These are phyloP conservation scores for Tachina grossa DNA, from an alignment of 2,888 invertebrate genomes.

Conservation along the genomic window DNA sequence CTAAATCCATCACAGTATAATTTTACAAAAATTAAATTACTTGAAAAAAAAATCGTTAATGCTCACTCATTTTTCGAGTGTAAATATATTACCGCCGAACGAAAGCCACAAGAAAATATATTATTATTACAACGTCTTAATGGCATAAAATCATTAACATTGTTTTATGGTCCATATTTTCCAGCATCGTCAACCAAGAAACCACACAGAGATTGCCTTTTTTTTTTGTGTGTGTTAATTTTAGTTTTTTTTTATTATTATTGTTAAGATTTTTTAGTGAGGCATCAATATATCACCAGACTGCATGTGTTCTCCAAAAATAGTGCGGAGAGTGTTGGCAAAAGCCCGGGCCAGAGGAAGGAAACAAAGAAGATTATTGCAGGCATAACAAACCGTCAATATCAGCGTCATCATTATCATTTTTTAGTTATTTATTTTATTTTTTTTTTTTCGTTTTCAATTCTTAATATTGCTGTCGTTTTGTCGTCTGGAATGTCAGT, in stretches of 20 bases:
- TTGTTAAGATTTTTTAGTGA: slow-evolving; percentile 52
- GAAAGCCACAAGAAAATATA: background rate
- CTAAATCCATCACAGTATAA: too few relatives aligned
- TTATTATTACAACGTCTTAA: slow-evolving; percentile 68
- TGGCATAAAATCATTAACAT: slow-evolving; percentile 67
- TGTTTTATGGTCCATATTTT: slow-evolving; percentile 69
- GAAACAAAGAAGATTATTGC: slow-evolving; percentile 34
- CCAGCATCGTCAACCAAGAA: slow-evolving; percentile 46
- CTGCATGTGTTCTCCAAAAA: slow-evolving; percentile 63
- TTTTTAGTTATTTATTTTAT: slow-evolving; percentile 19
- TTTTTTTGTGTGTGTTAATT: background rate
- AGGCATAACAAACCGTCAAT: slow-evolving; percentile 43
- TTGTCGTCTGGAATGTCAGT: slow-evolving; percentile 69
- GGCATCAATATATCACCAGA: slow-evolving; percentile 66
- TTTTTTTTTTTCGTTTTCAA: background rate
- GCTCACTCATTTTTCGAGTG: slow-evolving; percentile 10
- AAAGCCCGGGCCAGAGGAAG: background rate
- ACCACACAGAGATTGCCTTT: slow-evolving; percentile 45
- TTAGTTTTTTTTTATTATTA: background rate
- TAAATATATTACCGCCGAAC: slow-evolving; percentile 23
- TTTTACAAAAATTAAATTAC: too few relatives aligned
- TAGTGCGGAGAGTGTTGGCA: slow-evolving; percentile 2
- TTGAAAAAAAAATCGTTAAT: background rate
- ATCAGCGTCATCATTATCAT: slow-evolving; percentile 49
- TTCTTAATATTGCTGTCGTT: slow-evolving; percentile 46